Evolutionary conservation across 2,113 vertebrate species (phyloP).

Genomic region (Siniperca chuatsi): DNA sequence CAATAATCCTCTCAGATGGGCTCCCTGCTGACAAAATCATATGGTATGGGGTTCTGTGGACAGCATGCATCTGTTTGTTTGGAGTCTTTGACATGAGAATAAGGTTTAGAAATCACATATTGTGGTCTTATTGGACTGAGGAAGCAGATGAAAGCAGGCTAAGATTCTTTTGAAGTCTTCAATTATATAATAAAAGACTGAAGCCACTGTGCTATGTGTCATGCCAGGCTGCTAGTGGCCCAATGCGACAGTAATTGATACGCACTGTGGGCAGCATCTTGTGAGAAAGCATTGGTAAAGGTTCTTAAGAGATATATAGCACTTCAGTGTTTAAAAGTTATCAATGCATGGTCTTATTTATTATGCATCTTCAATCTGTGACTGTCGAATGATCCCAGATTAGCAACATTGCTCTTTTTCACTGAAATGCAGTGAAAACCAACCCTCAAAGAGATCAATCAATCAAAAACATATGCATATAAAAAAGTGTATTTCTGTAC

Average conservation of each 20-base stretch:
- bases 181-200: conserved; percentile 72
- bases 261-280: conserved; percentile 29
- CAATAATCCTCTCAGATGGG: conserved; percentile 13
- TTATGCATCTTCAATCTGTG: neutral
- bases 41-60: conserved; percentile 63
- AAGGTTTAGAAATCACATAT: conserved; percentile 46
- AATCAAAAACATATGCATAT: neutral
- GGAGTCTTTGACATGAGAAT: conserved; percentile 58
- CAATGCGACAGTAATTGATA: conserved; percentile 39
- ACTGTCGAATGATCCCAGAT: neutral
- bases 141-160: conserved; percentile 89
- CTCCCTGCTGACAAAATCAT: conserved; percentile 47
- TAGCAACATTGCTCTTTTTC: neutral
- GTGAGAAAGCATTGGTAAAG: conserved; percentile 21
- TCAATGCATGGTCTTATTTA: neutral
- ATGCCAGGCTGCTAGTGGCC: conserved; percentile 51
- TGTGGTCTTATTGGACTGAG: conserved; percentile 85
- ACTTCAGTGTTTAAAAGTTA: neutral
- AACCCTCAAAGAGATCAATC: neutral
- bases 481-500: neutral
- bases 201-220: conserved; percentile 56
- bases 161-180: conserved; percentile 84
- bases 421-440: neutral
- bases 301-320: neutral
- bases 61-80: conserved; percentile 53